A percentile compares a stretch with the other conserved stretches of the same genome.
Conservation (phyloP, 2,888 invertebrate species). For the Catocala sponsa region DNA sequence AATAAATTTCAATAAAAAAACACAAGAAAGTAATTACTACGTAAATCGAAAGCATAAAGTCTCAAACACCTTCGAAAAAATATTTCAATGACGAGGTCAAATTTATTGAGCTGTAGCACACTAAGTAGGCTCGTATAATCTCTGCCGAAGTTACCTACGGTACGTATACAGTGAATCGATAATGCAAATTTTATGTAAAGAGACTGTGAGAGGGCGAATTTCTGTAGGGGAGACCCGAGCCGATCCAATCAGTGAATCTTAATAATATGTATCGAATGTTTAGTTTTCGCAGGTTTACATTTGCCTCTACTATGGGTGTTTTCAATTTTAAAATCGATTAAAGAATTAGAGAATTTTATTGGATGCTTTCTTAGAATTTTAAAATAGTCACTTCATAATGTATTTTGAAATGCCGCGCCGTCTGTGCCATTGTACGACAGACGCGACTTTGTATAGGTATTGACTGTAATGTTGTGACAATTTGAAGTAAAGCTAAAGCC, state of each 20-base stretch:
- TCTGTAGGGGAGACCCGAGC: constrained; percentile 59
- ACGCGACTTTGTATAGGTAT: no score
- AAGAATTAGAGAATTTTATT: no score
- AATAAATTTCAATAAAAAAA: constrained; percentile 17
- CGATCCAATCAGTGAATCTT: constrained; percentile 72
- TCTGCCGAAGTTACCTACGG: constrained; percentile 45
- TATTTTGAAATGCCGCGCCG: no score
- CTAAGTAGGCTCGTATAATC: constrained; percentile 67
- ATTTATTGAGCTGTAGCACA: constrained; percentile 60
- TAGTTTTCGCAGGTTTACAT: constrained; percentile 68
- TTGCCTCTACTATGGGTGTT: constrained; percentile 49
- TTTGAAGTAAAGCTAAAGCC: no score
- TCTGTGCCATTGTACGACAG: no score
- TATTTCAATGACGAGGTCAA: constrained; percentile 56
- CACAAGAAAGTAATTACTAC: constrained; percentile 41
- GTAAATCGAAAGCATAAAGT: constrained; percentile 44
- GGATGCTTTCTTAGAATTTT: no score
- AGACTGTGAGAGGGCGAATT: constrained; percentile 76
- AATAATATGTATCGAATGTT: constrained; percentile 81
- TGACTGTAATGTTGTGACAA: no score
- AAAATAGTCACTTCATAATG: no score
- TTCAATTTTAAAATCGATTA: neutral
- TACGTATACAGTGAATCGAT: constrained; percentile 68
- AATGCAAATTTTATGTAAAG: constrained; percentile 86
- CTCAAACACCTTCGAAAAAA: constrained; percentile 51